Percentiles rank a stretch among this genome's conserved stretches.
These are phyloP conservation scores for Rhizoglyphus robini DNA, from an alignment of 1,140 invertebrate species.

Conservation along the genomic window DNA sequence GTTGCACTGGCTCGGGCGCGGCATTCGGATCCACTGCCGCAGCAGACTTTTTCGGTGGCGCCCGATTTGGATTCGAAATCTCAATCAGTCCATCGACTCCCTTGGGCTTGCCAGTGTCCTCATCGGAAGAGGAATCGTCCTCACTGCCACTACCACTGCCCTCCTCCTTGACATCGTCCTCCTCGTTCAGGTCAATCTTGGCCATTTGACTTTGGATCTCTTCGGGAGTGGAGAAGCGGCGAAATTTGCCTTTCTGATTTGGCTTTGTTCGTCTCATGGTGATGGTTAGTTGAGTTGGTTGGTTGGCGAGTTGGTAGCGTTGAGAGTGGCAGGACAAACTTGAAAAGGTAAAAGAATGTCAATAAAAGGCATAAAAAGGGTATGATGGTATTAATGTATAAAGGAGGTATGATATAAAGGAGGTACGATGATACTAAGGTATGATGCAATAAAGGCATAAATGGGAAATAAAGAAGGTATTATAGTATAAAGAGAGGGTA, in stretches of 20 bases:
- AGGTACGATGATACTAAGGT: too few relatives aligned
- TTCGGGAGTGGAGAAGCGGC: conserved; percentile 83
- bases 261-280: not conserved
- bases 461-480: too few relatives aligned
- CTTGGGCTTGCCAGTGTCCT: conserved; percentile 37
- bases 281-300: too few relatives aligned
- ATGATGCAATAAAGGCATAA: too few relatives aligned
- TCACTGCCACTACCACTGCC: not conserved
- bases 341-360: too few relatives aligned
- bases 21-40: not conserved
- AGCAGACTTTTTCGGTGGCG: conserved; percentile 40
- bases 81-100: conserved; percentile 74
- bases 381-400: too few relatives aligned
- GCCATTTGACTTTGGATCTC: conserved; percentile 62
- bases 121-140: conserved; percentile 20
- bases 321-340: too few relatives aligned
- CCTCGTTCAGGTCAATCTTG: conserved; percentile 55
- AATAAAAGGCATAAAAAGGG: too few relatives aligned
- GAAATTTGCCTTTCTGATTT: conserved; percentile 68
- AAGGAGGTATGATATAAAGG: too few relatives aligned
- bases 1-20: conserved; percentile 17
- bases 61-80: conserved; percentile 88
- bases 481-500: too few relatives aligned
- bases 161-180: conserved; percentile 51
- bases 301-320: too few relatives aligned